Base-by-base conservation (phyloP, 2,888 invertebrate genomes). In the Meghimatium bilineatum region DNA sequence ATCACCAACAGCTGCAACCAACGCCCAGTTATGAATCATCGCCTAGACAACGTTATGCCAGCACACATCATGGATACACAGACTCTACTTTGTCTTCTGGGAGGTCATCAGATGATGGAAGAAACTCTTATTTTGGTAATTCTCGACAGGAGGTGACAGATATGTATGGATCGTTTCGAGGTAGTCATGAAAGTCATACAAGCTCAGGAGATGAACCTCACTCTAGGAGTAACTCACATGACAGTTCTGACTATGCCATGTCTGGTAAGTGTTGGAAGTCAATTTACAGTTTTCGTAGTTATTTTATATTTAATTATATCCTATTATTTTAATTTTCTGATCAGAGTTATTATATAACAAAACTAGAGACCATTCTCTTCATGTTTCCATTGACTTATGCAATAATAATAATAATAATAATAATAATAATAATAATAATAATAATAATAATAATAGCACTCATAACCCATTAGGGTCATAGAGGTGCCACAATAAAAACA, bases 1-100 rank as follows among this genome's bases (percentile, higher is more conserved):
- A 76, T n/a, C 86, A 80, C 76, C 76, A 36, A 63, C 74, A 49
- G 63, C 66, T 87, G 3, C 88, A 89, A 71, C 82, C 82, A 29
- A 71, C 83, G 34, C 84, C 87, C 80, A 83, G 82, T 67, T 86
- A 88, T 36, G 88, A 88, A 36, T 85, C 87, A 71, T 87, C 87
- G 26, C 87, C 87, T 17, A 86, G 87, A 10, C 82, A 74, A 66
- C 84, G 84, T 23, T 67, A 80, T 29, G 32, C 49, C 0, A 71
- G 79, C 29, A 66, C 85, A 38, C 83, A 85, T 83, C 90, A 90
- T 82, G 88, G 86, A 34, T 90, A 90, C 88, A 87, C 88, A 32
- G 90, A 90, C 83, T 90, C 90, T 72, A 88, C 88, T 26, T 83
- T 89, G 85, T 91, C 91, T 8, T 90, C 90, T 26, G 90, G 90